These are phyloP conservation scores for Andrena bicolor DNA, from an alignment of 2,888 invertebrate genomes.

Conservation along the genomic window DNA sequence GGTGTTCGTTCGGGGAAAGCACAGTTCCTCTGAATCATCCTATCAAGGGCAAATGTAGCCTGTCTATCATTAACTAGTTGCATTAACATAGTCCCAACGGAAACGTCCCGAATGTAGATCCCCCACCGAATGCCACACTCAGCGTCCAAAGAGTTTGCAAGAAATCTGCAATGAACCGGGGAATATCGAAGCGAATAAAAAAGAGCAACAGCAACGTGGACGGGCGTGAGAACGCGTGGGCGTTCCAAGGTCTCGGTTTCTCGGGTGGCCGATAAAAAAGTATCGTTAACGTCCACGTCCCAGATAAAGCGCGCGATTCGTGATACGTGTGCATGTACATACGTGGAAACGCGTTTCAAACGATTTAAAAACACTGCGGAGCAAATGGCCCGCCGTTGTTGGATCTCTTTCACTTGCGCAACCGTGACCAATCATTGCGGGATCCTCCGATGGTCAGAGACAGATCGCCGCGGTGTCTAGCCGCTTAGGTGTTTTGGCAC, in stretches of 20 bases:
- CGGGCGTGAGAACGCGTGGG: constrained; percentile 62
- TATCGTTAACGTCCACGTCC: constrained; percentile 21
- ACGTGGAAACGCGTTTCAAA: too few relatives aligned
- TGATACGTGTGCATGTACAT: neutral
- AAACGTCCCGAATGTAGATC: too few relatives aligned
- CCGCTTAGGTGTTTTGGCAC: constrained; percentile 29
- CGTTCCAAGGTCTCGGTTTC: constrained; percentile 48
- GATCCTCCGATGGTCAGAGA: constrained; percentile 51
- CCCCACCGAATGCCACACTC: too few relatives aligned
- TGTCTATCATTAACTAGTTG: too few relatives aligned
- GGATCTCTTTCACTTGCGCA: constrained; percentile 45
- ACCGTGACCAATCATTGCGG: constrained; percentile 46
- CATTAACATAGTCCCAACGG: too few relatives aligned
- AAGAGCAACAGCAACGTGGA: constrained; percentile 29
- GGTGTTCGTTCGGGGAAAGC: constrained; percentile 10
- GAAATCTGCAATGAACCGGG: neutral
- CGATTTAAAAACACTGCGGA: too few relatives aligned
- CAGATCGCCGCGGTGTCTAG: neutral
- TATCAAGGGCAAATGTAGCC: too few relatives aligned
- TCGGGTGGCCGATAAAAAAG: constrained; percentile 39
- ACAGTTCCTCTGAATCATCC: neutral
- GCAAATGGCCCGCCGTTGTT: constrained; percentile 31
- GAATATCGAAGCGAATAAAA: constrained; percentile 38
- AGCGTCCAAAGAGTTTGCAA: too few relatives aligned
- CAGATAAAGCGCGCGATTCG: constrained; percentile 36